Conservation (phyloP, 2,888 invertebrate genomes). For the Coleophora deauratella region DNA sequence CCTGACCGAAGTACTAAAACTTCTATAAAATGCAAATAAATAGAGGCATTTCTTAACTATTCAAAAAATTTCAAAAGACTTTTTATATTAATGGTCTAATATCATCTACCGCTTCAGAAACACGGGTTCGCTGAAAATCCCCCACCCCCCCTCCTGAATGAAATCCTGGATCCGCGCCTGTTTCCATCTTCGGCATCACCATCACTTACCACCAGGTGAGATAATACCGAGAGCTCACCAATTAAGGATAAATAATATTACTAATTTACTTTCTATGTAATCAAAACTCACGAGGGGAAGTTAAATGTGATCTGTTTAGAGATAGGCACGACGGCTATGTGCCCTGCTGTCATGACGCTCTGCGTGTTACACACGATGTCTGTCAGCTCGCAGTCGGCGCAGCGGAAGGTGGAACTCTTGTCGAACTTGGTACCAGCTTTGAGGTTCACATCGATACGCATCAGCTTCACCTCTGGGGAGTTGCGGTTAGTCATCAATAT, state of each 20-base stretch:
- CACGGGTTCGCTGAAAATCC: no score
- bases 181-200: no score
- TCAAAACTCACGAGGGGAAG: constrained; percentile 37
- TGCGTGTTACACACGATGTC: constrained; percentile 46
- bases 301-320: constrained; percentile 40
- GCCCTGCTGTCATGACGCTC: constrained; percentile 27
- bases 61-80: no score
- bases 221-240: no score
- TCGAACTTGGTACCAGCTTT: constrained; percentile 31
- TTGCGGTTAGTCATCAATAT: not conserved
- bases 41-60: no score
- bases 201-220: no score
- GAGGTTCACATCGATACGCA: constrained; percentile 16
- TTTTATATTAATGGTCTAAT: no score
- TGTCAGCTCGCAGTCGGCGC: constrained; percentile 28
- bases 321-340: constrained; percentile 27
- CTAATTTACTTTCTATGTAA: no score
- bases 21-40: no score
- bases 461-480: constrained; percentile 20
- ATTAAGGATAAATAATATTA: no score
- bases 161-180: not conserved
- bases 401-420: constrained; percentile 25
- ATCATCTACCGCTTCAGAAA: no score
- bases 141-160: not conserved
- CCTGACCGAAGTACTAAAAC: no score